These are phyloP conservation scores for Pollimyrus isidori DNA, from an alignment of 2,113 vertebrate species.

Conservation along the genomic window DNA sequence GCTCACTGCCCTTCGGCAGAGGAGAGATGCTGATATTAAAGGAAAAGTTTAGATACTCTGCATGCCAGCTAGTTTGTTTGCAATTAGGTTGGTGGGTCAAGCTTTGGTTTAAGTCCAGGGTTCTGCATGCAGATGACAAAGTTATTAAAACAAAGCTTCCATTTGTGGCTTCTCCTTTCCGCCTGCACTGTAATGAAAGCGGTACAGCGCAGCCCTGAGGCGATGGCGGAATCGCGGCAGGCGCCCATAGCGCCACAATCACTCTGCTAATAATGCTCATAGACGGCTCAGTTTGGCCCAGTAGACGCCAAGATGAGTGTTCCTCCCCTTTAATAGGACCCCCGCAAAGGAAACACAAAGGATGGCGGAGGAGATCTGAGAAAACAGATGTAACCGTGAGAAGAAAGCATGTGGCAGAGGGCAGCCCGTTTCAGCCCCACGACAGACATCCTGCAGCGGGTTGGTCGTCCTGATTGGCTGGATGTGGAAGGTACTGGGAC, in stretches of 20 bases:
- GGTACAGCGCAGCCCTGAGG: neutral
- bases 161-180: neutral
- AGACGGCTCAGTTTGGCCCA: too few species aligned
- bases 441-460: neutral
- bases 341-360: neutral
- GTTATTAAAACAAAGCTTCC: neutral
- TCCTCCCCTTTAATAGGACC: neutral
- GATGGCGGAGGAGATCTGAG: neutral
- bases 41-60: neutral
- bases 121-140: neutral
- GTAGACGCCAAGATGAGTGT: neutral
- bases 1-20: neutral
- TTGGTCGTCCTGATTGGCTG: neutral
- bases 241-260: neutral
- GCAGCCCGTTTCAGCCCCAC: neutral
- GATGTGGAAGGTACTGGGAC: neutral
- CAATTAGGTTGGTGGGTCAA: constrained; percentile 14
- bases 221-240: neutral
- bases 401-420: neutral
- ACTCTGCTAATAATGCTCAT: too few species aligned
- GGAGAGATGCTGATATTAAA: neutral
- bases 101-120: neutral
- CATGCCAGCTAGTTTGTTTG: neutral
- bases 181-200: neutral
- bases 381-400: neutral